Conservation (phyloP, 2,113 vertebrate genomes). For the Arizona elegans region DNA sequence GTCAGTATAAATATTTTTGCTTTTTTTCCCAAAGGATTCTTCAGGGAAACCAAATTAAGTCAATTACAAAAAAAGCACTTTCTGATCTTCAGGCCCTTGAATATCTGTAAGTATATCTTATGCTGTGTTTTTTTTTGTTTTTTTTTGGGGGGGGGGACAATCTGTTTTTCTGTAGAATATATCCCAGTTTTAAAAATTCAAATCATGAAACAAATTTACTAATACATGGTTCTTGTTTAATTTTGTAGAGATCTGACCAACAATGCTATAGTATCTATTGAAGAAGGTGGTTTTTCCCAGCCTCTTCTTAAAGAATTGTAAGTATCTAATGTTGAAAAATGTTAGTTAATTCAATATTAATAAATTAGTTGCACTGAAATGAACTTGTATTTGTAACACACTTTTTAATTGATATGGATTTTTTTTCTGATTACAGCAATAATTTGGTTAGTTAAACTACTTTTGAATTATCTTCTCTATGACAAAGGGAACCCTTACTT, state of each 20-base stretch:
- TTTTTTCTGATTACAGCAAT: background rate
- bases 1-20: background rate
- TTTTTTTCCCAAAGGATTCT: constrained; percentile 68
- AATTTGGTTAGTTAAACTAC: background rate
- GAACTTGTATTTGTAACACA: background rate
- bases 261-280: constrained; percentile 79
- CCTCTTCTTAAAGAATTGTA: constrained; percentile 78
- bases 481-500: background rate
- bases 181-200: background rate
- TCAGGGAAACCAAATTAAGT: constrained; percentile 82
- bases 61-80: constrained; percentile 78
- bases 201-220: background rate
- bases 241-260: constrained; percentile 78
- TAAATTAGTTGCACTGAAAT: background rate
- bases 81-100: constrained; percentile 75
- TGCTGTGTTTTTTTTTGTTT: background rate
- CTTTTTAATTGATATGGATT: background rate
- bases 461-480: background rate
- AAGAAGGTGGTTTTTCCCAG: constrained; percentile 77
- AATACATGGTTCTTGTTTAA: constrained; percentile 43
- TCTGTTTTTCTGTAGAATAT: background rate
- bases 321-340: constrained; percentile 52
- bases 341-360: background rate
- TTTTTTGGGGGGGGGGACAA: constrained; percentile 6
- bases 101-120: constrained; percentile 75